These are phyloP conservation scores for Heliconius aoede DNA, from an alignment of 2,888 invertebrate species.

Conservation along the genomic window DNA sequence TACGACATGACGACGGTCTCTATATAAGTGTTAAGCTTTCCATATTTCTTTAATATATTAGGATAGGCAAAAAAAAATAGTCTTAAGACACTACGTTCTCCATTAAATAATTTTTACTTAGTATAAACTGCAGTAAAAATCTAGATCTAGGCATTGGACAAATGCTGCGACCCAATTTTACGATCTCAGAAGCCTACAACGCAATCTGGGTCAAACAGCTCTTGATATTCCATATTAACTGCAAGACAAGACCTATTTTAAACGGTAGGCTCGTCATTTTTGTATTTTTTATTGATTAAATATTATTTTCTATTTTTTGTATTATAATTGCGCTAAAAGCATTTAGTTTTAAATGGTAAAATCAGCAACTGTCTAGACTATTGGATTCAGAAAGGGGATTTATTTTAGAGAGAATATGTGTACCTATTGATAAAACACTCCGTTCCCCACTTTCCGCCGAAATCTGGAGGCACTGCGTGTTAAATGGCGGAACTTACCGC, in stretches of 20 bases:
- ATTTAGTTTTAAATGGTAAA: no score
- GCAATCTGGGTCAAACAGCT: conserved; percentile 24
- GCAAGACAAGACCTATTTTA: conserved; percentile 10
- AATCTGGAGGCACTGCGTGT: no score
- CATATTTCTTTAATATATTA: background rate
- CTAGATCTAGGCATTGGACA: background rate
- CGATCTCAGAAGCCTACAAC: conserved; percentile 18
- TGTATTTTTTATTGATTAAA: no score
- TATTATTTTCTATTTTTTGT: no score
- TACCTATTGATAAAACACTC: no score
- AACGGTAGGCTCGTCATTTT: background rate
- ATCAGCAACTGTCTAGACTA: no score
- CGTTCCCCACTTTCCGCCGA: no score
- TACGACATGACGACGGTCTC: background rate
- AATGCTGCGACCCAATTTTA: conserved; percentile 20
- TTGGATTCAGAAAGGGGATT: no score
- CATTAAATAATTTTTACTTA: background rate
- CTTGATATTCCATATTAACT: conserved; percentile 23
- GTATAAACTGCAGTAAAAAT: background rate
- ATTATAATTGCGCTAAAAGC: no score
- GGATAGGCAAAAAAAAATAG: background rate
- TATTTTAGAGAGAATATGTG: no score
- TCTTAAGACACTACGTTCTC: background rate
- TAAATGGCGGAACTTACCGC: no score
- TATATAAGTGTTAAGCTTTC: background rate